Conservation (phyloP, 2,113 vertebrate species). For the Epinephelus fuscoguttatus region DNA sequence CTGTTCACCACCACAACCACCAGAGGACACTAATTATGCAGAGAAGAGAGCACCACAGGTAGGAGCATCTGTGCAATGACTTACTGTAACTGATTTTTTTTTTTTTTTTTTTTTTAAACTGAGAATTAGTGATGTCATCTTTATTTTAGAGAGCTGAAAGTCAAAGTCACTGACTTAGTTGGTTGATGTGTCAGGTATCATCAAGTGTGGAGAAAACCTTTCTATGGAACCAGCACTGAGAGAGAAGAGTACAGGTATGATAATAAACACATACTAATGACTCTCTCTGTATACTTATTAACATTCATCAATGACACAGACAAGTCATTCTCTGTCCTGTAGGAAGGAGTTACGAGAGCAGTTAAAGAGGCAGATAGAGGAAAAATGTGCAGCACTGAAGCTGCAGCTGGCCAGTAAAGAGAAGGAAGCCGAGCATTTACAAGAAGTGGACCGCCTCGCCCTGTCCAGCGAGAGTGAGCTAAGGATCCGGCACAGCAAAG, state of each 20-base stretch:
- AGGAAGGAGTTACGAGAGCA: conserved; percentile 79
- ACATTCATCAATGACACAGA: background rate
- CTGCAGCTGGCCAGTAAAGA: conserved; percentile 58
- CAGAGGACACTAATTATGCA: conserved; percentile 81
- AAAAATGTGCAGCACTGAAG: conserved; percentile 71
- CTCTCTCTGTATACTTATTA: background rate
- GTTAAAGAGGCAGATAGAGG: conserved; percentile 80
- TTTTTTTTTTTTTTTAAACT: background rate
- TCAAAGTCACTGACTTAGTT: conserved; percentile 28
- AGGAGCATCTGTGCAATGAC: background rate
- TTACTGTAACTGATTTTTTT: background rate
- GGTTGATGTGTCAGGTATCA: conserved; percentile 69
- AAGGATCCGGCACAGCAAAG: conserved; percentile 64
- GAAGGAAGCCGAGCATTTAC: conserved; percentile 67
- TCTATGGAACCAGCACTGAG: conserved; percentile 80
- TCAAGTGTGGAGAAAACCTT: conserved; percentile 81
- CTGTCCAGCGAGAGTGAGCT: conserved; percentile 70
- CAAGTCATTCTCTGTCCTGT: background rate
- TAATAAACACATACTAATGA: background rate
- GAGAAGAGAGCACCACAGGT: conserved; percentile 79
- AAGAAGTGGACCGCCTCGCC: conserved; percentile 68
- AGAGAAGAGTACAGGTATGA: conserved; percentile 83
- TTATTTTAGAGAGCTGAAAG: conserved; percentile 4
- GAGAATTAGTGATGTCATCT: background rate
- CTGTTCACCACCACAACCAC: conserved; percentile 82